These are phyloP conservation scores for Pachymerium ferrugineum DNA, from an alignment of 2,888 invertebrate species.

Conservation along the genomic window DNA sequence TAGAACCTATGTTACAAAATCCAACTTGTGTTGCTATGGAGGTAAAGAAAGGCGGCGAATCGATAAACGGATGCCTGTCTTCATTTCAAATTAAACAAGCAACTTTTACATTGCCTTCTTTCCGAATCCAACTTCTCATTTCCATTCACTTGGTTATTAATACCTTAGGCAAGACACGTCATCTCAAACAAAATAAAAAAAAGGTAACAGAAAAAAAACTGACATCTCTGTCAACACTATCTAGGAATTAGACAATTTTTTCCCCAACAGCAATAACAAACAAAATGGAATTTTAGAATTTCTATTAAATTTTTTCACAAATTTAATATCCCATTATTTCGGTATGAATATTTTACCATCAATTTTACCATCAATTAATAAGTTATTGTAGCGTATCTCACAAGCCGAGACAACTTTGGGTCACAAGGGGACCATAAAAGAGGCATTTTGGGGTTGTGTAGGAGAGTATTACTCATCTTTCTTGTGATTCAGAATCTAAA, in stretches of 20 bases:
- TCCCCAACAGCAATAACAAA: no score
- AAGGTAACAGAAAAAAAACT: no score
- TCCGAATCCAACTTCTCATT: background rate
- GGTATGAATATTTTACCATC: background rate
- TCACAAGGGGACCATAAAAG: constrained; percentile 7
- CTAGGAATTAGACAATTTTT: no score
- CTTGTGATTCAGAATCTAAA: no score
- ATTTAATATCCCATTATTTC: no score
- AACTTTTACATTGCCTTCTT: background rate
- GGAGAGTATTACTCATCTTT: constrained; percentile 16
- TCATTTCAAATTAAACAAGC: constrained; percentile 23
- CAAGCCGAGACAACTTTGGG: background rate
- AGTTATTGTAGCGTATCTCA: background rate
- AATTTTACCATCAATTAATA: background rate
- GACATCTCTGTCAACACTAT: background rate
- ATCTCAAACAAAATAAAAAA: background rate
- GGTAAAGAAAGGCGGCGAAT: constrained; percentile 6
- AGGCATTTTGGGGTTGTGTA: background rate
- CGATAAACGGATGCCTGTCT: constrained; percentile 12
- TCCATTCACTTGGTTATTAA: constrained; percentile 4
- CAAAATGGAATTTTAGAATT: no score
- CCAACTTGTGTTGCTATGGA: background rate
- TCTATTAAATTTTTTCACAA: no score
- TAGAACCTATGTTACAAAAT: background rate
- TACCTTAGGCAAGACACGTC: constrained; percentile 14